Conservation (phyloP, 2,113 vertebrate species). For the Herpetotheres cachinnans region DNA sequence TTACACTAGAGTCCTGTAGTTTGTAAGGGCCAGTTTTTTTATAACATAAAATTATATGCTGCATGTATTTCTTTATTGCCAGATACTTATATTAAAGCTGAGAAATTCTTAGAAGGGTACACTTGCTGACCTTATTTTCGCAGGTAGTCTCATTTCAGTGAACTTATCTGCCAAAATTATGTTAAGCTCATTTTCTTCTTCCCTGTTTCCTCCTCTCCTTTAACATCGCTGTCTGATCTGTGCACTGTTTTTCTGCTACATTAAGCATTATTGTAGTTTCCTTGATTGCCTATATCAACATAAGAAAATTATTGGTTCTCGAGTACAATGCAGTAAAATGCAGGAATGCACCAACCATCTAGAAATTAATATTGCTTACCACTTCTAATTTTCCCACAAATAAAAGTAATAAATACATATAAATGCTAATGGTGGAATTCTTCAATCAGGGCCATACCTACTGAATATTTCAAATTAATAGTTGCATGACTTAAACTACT, state of each 20-base stretch:
- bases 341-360: background rate
- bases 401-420: background rate
- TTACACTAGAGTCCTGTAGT: background rate
- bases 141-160: background rate
- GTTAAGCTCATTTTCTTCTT: background rate
- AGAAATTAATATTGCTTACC: background rate
- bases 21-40: background rate
- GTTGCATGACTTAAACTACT: fast-evolving
- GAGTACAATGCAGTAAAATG: background rate
- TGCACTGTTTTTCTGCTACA: constrained; percentile 33
- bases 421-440: background rate
- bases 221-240: background rate
- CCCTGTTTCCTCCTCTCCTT: background rate
- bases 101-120: background rate
- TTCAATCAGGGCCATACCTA: background rate
- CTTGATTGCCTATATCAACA: constrained; percentile 56
- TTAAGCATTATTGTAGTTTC: constrained; percentile 29
- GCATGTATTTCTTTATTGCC: background rate
- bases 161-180: constrained; percentile 6
- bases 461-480: background rate
- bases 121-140: background rate
- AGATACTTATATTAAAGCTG: background rate
- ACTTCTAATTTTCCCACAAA: background rate
- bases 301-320: constrained; percentile 11
- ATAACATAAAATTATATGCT: background rate